phyloP scores from a whole-genome alignment of 2,113 vertebrate genomes.

The Beaufortia kweichowensis region DNA sequence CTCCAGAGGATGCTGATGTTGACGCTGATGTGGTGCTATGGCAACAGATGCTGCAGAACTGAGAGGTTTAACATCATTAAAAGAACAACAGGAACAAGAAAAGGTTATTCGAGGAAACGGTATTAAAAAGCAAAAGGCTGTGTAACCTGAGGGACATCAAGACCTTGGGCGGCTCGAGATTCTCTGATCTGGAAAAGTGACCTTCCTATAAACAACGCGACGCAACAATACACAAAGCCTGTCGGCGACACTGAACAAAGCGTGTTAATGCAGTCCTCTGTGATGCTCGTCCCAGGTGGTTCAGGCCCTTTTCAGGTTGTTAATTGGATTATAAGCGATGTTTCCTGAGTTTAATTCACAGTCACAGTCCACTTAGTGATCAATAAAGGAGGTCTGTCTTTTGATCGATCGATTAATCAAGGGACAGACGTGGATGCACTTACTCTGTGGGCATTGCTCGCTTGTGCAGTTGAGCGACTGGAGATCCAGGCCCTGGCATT shows the following conservation, averaged over 20 bases:
- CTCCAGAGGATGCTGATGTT: neutral
- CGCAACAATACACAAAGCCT: neutral
- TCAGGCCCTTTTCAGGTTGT: neutral
- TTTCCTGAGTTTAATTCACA: neutral
- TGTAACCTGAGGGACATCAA: neutral
- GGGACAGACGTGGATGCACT: conserved; percentile 63
- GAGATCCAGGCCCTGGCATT: conserved; percentile 87
- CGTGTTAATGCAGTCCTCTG: neutral
- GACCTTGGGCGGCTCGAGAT: neutral
- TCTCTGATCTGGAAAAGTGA: conserved; percentile 33
- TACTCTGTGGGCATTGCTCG: conserved; percentile 91
- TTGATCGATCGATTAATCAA: conserved; percentile 6
- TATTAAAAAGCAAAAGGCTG: neutral
- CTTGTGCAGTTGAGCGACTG: conserved; percentile 96
- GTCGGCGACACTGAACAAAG: conserved; percentile 5
- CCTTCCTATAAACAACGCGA: neutral
- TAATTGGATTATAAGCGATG: neutral
- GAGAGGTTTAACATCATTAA: conserved; percentile 13
- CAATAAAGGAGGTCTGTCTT: conserved; percentile 6
- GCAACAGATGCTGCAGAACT: neutral
- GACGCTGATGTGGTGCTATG: conserved; percentile 4
- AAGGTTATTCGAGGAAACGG: neutral
- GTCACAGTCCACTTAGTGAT: conserved; percentile 18
- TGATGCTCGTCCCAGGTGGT: neutral
- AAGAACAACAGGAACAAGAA: neutral